Evolutionary conservation across 2,113 vertebrate species (phyloP), one percentile per base, ranked within the genome.

Genomic region (Hippoglossus stenolepis): DNA sequence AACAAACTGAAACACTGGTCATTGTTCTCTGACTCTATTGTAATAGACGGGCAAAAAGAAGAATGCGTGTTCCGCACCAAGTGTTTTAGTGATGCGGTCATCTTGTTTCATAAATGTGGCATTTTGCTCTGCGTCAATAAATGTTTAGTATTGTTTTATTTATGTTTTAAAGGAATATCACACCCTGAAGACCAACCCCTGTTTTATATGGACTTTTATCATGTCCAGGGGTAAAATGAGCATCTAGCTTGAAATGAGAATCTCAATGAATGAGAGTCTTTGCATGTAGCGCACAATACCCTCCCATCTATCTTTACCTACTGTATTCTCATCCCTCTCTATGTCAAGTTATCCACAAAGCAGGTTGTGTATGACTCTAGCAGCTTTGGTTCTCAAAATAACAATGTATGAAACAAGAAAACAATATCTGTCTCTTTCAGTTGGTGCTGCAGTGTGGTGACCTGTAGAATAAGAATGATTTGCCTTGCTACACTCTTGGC

Each of bases 361-460:
- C 40, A 73, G 31, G 31, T 11, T 71, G 23, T 59, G 7, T 61
- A 18, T 61, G 21, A 70, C 67, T 73, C n/a, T 21, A 66, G 31
- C 65, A 24, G 31, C 58, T 77, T 73, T 66, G 20, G 15, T 65
- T 31, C n/a, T 70, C 12, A 57, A 78, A 80, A 76, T 56, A 70
- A 59, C 54, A 43, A 82, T 76, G 51, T 73, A 67, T 9, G 43
- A 66, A 73, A 49, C 18, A 20, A 43, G 8, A 18, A 70, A 56
- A 53, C 57, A 47, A 54, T 21, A 43, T 15, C 7, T 7, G 2
- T 47, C 45, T 60, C 13, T 28, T 63, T 28, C 9, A 61, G 59
- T 76, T 26, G 5, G 12, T 63, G 61, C 73, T 83, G 72, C 65
- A 80, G 45, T 68, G 51, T 80, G 28, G 9, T 70, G 77, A 81